Evolutionary conservation across 37 sponge, comb jelly and placozoan species (phyloP).

Genomic region (Beroe ovata): DNA sequence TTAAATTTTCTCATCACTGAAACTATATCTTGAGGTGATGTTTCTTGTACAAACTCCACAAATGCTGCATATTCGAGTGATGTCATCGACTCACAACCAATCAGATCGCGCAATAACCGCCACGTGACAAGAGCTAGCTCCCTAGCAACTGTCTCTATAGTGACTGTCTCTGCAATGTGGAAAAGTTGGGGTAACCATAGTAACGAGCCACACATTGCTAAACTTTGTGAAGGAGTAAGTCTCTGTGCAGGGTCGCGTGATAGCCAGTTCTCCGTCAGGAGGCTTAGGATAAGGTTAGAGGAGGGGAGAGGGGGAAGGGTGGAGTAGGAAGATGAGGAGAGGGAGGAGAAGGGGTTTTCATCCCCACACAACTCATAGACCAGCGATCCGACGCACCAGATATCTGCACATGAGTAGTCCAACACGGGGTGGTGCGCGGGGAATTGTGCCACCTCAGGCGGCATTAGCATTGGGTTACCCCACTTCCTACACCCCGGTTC

Average conservation of each 20-base stretch:
- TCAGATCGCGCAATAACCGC: neutral
- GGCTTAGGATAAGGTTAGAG: neutral
- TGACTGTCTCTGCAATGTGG: neutral
- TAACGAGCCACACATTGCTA: neutral
- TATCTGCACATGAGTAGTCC: slow-evolving; percentile 28
- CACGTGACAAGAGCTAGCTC: slow-evolving; percentile 5
- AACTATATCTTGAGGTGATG: neutral
- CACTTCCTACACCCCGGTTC: neutral
- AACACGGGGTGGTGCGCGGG: neutral
- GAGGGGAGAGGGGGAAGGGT: slow-evolving; percentile 15
- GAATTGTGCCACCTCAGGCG: neutral
- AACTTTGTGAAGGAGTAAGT: neutral
- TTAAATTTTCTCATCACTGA: neutral
- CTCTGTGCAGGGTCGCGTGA: slow-evolving; percentile 36
- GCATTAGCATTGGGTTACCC: slow-evolving; percentile 63
- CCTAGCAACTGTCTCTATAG: neutral
- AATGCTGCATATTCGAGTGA: neutral
- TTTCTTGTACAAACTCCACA: neutral
- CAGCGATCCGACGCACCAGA: slow-evolving; percentile 36
- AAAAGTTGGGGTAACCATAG: slow-evolving; percentile 32
- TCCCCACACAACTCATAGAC: slow-evolving; percentile 7
- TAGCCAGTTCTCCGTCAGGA: neutral
- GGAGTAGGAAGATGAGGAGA: no score
- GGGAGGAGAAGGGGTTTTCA: slow-evolving; percentile 15
- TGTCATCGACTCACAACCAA: neutral